Conservation (phyloP, 2,797 vertebrate species). For the Parotocinclus haroldoi region DNA sequence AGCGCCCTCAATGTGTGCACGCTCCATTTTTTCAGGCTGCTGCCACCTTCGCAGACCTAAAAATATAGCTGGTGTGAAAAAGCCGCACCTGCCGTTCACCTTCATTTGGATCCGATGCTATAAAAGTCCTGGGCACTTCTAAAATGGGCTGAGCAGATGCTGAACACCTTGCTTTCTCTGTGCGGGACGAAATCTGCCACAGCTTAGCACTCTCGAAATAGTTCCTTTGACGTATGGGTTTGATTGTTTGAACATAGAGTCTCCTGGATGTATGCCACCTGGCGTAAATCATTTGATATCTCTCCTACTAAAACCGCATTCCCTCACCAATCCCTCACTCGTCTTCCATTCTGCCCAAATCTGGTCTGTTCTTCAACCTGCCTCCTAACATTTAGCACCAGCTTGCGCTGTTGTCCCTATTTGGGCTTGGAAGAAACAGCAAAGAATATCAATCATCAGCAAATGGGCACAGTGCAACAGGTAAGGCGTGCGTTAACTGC, state of each 20-base stretch:
- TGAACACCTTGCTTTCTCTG: constrained; percentile 71
- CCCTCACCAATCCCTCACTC: constrained; percentile 55
- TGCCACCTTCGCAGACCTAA: constrained; percentile 57
- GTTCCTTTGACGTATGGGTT: constrained; percentile 70
- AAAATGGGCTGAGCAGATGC: constrained; percentile 73
- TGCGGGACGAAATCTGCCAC: constrained; percentile 56
- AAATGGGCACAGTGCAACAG: constrained; percentile 45
- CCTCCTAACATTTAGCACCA: constrained; percentile 54
- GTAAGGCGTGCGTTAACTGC: constrained; percentile 30
- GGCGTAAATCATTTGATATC: constrained; percentile 67
- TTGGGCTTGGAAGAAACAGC: constrained; percentile 52
- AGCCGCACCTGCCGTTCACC: constrained; percentile 71
- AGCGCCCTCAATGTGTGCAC: constrained; percentile 55
- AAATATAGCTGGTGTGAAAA: constrained; percentile 69
- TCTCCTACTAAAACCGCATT: constrained; percentile 33
- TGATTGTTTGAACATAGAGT: constrained; percentile 78
- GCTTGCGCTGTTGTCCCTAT: constrained; percentile 62
- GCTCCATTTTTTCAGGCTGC: constrained; percentile 56
- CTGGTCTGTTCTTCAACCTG: constrained; percentile 52
- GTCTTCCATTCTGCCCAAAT: constrained; percentile 62
- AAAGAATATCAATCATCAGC: constrained; percentile 46
- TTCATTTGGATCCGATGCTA: constrained; percentile 60
- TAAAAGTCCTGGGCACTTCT: constrained; percentile 67
- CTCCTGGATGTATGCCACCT: constrained; percentile 67
- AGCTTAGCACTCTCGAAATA: constrained; percentile 71